Base-by-base conservation (phyloP, 2,888 invertebrate genomes). In the Leistus spinibarbis region DNA sequence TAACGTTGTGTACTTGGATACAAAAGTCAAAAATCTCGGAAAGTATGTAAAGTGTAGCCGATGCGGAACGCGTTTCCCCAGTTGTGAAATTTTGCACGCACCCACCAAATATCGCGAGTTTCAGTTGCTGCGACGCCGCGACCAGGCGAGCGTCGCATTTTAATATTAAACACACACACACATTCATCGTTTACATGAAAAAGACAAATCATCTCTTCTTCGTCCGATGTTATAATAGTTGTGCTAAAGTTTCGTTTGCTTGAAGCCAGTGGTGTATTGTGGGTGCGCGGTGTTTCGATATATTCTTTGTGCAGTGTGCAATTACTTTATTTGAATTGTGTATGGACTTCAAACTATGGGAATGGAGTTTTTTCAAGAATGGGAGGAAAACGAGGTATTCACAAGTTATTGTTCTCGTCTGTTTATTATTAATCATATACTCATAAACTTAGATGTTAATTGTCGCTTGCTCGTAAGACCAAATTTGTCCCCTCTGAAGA, bases 331-430 rank as follows among this genome's bases (percentile, higher is more conserved):
- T 63, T 63, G 63, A 22, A 22, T 63, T 71, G 23, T 27, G 65
- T 19, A 60, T 4, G 22, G 19, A 60, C 60, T 19, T 23, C 54
- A 77, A 76, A 79, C 79, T 83, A 86, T 85, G 85, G 85, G 82
- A 83, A 86, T 85, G 86, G 86, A 86, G 85, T 85, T 81, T 81
- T 86, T 85, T 80, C 84, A 85, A 81, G 86, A 85, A 82, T 86
- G 85, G 85, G 81, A 83, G 80, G 79, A 80, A 72, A 76, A 76
- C 22, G 73, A 78, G 77, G 78, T 76, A 67, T 40, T 10, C 7
- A 40, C 40, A 40, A 7, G 13, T 10, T 40, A 40, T n/a, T n/a
- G n/a, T n/a, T n/a, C n/a, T n/a, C n/a, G n/a, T n/a, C n/a, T n/a
- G n/a, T n/a, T n/a, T n/a, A n/a, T n/a, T n/a, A n/a, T n/a, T n/a